Evolutionary conservation across 2,888 invertebrate species (phyloP), one percentile per base, ranked within the genome.

Genomic region (Craniophora ligustri): DNA sequence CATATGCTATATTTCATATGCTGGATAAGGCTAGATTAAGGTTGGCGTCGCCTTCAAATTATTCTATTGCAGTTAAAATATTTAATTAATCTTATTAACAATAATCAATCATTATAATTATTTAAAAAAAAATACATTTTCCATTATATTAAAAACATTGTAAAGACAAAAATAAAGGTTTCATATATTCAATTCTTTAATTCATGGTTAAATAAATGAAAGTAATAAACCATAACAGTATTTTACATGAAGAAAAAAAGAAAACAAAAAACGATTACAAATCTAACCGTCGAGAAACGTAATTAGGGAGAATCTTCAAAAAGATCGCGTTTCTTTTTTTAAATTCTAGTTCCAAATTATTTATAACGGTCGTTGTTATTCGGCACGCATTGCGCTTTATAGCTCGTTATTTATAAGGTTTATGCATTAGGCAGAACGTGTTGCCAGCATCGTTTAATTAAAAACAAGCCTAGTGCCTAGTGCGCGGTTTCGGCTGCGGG

Each of bases 331-430:
- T 77, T 80, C 79, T 77, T 81, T 84, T n/a, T 81, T 75, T n/a
- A 65, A 51, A 45, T 79, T 80, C 73, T 79, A 82, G 85, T 82
- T 82, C 77, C 51, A 72, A 76, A 76, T 72, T 72, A 72, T 77
- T 67, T 69, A 66, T 63, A 66, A 68, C 53, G 68, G 74, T 77
- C 75, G 81, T 87, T 87, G 77, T 76, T 82, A 84, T 84, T 86
- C 84, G 58, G 77, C 85, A 72, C 78, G 74, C 68, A 78, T 75
- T 85, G 84, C 74, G 75, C 75, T 85, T 85, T 86, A 85, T 85
- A 64, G 81, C 75, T 66, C 57, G 67, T 64, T 78, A 78, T 85
- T 63, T 82, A 79, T 69, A 78, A 72, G 75, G 73, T 78, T 76
- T 70, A 58, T 68, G 67, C 74, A 74, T 81, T 78, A 76, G 67